phyloP scores from a whole-genome alignment of 1,140 invertebrate species.

The Diprion similis region DNA sequence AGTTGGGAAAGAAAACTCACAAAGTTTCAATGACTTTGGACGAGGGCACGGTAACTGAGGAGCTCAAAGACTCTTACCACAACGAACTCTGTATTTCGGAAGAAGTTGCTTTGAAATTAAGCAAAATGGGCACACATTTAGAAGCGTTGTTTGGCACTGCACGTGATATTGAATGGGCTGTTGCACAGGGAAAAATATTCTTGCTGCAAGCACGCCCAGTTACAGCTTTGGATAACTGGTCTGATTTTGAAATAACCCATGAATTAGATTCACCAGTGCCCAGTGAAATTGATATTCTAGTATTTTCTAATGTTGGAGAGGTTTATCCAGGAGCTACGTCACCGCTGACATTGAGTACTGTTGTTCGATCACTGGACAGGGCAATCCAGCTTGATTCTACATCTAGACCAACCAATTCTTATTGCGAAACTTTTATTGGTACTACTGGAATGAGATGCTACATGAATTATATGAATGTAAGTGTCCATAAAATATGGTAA shows the following conservation, averaged over 20 bases:
- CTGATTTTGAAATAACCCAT: constrained; percentile 75
- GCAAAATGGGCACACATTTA: constrained; percentile 65
- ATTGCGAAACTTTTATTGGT: constrained; percentile 5
- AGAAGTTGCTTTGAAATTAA: constrained; percentile 60
- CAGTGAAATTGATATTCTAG: constrained; percentile 52
- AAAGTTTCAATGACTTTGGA: constrained; percentile 58
- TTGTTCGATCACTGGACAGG: constrained; percentile 49
- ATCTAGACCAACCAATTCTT: not conserved
- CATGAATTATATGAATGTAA: constrained; percentile 63
- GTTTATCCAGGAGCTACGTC: constrained; percentile 64
- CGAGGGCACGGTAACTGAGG: constrained; percentile 48
- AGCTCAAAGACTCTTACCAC: constrained; percentile 51
- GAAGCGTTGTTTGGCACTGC: constrained; percentile 71
- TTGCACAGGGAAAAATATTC: constrained; percentile 65
- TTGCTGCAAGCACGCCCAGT: constrained; percentile 78
- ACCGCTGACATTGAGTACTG: constrained; percentile 55
- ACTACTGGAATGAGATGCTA: constrained; percentile 30
- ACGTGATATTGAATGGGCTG: constrained; percentile 81
- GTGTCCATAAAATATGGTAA: constrained; percentile 22
- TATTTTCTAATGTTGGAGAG: constrained; percentile 70
- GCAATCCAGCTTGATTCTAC: constrained; percentile 31
- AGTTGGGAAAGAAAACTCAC: constrained; percentile 66
- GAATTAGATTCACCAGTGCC: constrained; percentile 71
- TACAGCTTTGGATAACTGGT: constrained; percentile 73
- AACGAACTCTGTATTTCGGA: constrained; percentile 62